These are phyloP conservation scores for Albula goreensis DNA, from an alignment of 2,113 vertebrate genomes.

Conservation along the genomic window DNA sequence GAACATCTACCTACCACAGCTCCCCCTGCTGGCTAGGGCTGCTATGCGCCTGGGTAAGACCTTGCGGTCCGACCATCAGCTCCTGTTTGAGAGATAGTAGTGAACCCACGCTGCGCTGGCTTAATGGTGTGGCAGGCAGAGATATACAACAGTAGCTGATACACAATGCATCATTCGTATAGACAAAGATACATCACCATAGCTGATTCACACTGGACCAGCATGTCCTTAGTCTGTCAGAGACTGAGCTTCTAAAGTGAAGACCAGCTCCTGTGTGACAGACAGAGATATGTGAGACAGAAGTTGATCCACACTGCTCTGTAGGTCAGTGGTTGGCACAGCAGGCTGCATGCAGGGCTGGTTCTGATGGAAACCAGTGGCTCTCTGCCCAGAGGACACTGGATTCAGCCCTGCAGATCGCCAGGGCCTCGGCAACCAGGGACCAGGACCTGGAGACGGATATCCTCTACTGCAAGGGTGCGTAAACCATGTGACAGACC, in stretches of 20 bases:
- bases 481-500: not conserved
- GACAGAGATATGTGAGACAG: not conserved
- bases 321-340: conserved; percentile 66
- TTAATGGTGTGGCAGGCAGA: no score
- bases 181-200: no score
- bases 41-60: conserved; percentile 82
- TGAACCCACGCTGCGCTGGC: no score
- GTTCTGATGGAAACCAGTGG: conserved; percentile 50
- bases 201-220: no score
- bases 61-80: not conserved
- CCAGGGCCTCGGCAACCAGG: conserved; percentile 55
- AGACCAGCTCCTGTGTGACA: not conserved
- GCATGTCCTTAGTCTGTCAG: not conserved
- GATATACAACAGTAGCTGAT: not conserved
- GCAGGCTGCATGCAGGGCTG: conserved; percentile 43
- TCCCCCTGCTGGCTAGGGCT: conserved; percentile 75
- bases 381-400: conserved; percentile 57
- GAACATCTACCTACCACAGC: conserved; percentile 84
- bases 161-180: not conserved
- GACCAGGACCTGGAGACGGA: conserved; percentile 73
- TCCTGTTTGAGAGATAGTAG: not conserved
- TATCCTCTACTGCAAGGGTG: conserved; percentile 79
- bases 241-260: no score
- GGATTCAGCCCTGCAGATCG: conserved; percentile 67
- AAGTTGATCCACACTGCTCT: not conserved